Conservation (phyloP, 2,797 vertebrate species). For the Gadopsis bispinosus region DNA sequence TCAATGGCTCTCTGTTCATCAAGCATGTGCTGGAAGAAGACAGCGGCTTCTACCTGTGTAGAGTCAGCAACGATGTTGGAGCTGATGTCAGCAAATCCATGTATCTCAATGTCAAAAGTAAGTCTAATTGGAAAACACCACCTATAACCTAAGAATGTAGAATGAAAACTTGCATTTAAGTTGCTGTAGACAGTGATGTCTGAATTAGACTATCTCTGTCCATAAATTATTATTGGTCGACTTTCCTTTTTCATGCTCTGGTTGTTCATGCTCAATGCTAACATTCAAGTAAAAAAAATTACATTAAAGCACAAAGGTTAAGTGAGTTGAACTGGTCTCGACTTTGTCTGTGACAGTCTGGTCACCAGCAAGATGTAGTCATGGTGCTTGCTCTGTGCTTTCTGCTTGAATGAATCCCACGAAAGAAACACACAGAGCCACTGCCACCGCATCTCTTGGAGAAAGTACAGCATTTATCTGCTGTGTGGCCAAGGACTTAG, state of each 20-base stretch:
- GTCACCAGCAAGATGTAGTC: slow-evolving; percentile 46
- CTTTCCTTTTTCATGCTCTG: neutral
- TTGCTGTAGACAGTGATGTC: neutral
- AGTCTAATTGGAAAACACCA: slow-evolving; percentile 71
- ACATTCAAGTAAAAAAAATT: slow-evolving; percentile 21
- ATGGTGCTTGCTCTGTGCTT: slow-evolving; percentile 36
- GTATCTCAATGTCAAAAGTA: slow-evolving; percentile 99
- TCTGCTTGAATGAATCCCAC: slow-evolving; percentile 64
- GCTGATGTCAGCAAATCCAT: slow-evolving; percentile 99
- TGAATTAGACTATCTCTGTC: neutral
- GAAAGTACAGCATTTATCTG: slow-evolving; percentile 73
- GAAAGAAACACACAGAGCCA: slow-evolving; percentile 39
- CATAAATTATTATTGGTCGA: neutral
- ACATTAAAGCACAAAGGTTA: slow-evolving; percentile 30
- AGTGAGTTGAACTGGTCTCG: slow-evolving; percentile 24
- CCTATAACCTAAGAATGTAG: neutral
- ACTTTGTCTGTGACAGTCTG: slow-evolving; percentile 44
- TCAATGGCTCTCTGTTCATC: slow-evolving; percentile 95
- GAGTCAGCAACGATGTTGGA: slow-evolving; percentile 99
- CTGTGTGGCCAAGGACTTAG: slow-evolving; percentile 76
- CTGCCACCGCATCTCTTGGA: slow-evolving; percentile 43
- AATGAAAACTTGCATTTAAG: neutral
- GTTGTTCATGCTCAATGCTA: neutral
- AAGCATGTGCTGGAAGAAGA: slow-evolving; percentile 98
- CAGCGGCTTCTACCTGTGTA: slow-evolving; percentile 99